Evolutionary conservation across 2,888 invertebrate species (phyloP).

Genomic region (Tromatobia lineatoria): DNA sequence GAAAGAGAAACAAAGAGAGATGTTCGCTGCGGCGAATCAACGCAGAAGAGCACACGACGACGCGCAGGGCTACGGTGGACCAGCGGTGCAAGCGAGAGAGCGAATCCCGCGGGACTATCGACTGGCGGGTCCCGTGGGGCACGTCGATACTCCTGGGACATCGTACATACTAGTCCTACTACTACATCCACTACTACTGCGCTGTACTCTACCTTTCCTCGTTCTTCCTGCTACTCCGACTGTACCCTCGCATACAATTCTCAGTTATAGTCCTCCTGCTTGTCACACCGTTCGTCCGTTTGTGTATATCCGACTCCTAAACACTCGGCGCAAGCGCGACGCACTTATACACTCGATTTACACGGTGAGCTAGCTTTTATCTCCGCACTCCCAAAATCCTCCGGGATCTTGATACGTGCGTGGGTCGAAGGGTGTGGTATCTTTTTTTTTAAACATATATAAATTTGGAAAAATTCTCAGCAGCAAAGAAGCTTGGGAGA

Average conservation of each 20-base stretch:
- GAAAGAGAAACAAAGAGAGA: conserved; percentile 70
- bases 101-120: conserved; percentile 85
- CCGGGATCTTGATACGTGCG: background rate
- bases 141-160: conserved; percentile 85
- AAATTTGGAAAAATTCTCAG: background rate
- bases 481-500: background rate
- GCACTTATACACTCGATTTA: conserved; percentile 39
- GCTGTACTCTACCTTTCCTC: conserved; percentile 15
- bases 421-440: background rate
- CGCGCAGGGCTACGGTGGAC: conserved; percentile 51
- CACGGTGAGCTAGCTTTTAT: conserved; percentile 60
- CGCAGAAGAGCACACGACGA: conserved; percentile 54
- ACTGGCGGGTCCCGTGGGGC: conserved; percentile 85
- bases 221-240: conserved; percentile 60
- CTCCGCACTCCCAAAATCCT: conserved; percentile 18
- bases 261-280: conserved; percentile 68
- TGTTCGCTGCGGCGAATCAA: conserved; percentile 49
- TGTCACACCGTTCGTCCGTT: conserved; percentile 77
- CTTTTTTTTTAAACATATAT: background rate
- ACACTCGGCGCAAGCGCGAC: conserved; percentile 82
- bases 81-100: conserved; percentile 75
- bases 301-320: conserved; percentile 77
- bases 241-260: conserved; percentile 27
- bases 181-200: conserved; percentile 46
- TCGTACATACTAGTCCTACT: conserved; percentile 63